Evolutionary conservation across 1,140 invertebrate genomes (phyloP).

Genomic region (Drosophila sp.): DNA sequence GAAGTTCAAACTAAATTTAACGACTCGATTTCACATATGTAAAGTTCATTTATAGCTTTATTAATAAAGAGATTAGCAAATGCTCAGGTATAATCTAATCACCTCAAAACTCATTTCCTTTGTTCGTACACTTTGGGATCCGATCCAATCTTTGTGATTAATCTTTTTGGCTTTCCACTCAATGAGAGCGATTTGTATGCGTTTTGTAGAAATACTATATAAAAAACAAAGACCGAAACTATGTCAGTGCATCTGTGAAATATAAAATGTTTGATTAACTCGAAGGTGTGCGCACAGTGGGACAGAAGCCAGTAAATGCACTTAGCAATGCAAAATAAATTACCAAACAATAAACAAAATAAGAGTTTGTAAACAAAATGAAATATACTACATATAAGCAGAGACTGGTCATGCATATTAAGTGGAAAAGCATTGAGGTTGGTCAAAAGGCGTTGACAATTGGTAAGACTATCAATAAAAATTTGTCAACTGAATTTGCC

Average conservation of each 20-base stretch:
- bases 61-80: constrained; percentile 1
- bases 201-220: constrained; percentile 44
- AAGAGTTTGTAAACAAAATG: constrained; percentile 37
- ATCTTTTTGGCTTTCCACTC: constrained; percentile 14
- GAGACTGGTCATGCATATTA: constrained; percentile 57
- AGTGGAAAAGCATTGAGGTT: constrained; percentile 56
- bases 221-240: constrained; percentile 30
- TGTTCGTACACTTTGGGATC: not conserved
- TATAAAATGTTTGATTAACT: constrained; percentile 52
- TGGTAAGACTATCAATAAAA: constrained; percentile 55
- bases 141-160: no score
- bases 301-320: constrained; percentile 56
- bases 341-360: constrained; percentile 32
- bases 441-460: constrained; percentile 64
- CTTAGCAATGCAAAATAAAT: constrained; percentile 47
- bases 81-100: constrained; percentile 20
- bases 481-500: not conserved
- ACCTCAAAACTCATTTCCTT: constrained; percentile 41
- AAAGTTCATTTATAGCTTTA: not conserved
- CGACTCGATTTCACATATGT: not conserved
- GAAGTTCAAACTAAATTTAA: not conserved
- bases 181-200: constrained; percentile 71
- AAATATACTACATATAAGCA: constrained; percentile 1
- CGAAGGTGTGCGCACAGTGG: constrained; percentile 46
- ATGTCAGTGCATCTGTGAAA: constrained; percentile 67